Evolutionary conservation across 1,140 invertebrate genomes (phyloP).

Genomic region (Drosophila punjabiensis): DNA sequence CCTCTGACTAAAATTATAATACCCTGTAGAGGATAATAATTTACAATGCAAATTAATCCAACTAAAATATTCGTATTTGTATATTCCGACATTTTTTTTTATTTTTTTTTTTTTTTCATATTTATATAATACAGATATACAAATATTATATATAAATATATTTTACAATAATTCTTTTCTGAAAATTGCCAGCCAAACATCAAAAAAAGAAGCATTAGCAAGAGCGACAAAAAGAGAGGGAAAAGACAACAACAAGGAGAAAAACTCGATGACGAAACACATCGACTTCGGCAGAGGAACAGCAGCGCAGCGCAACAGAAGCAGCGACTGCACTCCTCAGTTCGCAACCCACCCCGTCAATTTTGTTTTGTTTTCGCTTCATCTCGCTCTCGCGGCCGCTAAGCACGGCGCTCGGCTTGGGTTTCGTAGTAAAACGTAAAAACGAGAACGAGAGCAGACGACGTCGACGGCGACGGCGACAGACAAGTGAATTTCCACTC

Average conservation of each 20-base stretch:
- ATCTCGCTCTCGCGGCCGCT: slow-evolving; percentile 47
- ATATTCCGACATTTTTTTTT: no score
- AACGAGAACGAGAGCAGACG: slow-evolving; percentile 55
- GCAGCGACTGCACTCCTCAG: slow-evolving; percentile 37
- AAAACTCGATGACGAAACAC: slow-evolving; percentile 64
- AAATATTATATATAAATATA: no score
- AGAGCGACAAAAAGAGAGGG: not conserved
- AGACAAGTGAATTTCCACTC: slow-evolving; percentile 74
- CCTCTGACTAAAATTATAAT: no score
- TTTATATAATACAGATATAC: no score
- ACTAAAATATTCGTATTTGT: no score
- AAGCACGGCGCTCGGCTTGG: slow-evolving; percentile 18
- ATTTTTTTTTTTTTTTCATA: no score
- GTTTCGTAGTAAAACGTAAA: slow-evolving; percentile 75
- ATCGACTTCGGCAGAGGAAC: slow-evolving; percentile 4
- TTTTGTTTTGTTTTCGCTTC: slow-evolving; percentile 78
- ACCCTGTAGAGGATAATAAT: no score
- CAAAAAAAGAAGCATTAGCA: slow-evolving; percentile 7
- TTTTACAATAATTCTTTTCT: no score
- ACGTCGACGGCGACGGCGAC: not conserved
- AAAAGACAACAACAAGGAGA: slow-evolving; percentile 7
- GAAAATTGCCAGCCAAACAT: slow-evolving; percentile 5
- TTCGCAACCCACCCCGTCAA: slow-evolving; percentile 44
- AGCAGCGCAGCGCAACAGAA: slow-evolving; percentile 6
- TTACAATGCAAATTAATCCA: no score